Conservation (phyloP, 1,140 invertebrate species). For the Drosophila virilis region DNA sequence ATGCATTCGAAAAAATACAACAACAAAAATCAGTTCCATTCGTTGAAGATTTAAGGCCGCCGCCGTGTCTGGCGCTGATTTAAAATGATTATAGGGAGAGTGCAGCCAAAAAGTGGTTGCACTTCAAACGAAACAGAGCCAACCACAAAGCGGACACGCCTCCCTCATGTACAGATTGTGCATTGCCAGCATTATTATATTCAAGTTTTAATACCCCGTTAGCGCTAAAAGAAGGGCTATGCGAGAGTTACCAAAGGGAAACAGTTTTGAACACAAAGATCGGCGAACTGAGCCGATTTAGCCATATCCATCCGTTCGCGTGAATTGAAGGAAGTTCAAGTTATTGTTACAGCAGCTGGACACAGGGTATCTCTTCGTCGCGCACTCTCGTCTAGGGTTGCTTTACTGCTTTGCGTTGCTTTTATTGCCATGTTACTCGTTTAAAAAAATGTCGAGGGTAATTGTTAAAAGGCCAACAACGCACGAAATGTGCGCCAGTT, state of each 20-base stretch:
- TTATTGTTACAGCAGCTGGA: too few species aligned
- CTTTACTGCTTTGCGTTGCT: neutral
- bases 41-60: constrained; percentile 25
- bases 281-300: too few species aligned
- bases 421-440: constrained; percentile 5
- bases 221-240: too few species aligned
- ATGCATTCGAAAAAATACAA: constrained; percentile 24
- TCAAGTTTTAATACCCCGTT: neutral
- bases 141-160: constrained; percentile 36
- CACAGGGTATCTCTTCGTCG: neutral
- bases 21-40: neutral
- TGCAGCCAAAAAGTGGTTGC: constrained; percentile 19
- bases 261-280: too few species aligned
- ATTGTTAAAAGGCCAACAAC: constrained; percentile 25
- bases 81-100: constrained; percentile 55
- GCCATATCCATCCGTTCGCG: too few species aligned
- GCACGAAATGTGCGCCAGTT: constrained; percentile 19
- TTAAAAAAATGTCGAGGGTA: constrained; percentile 34
- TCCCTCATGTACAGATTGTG: constrained; percentile 15
- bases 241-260: too few species aligned
- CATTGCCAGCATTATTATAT: constrained; percentile 24
- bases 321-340: too few species aligned
- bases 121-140: constrained; percentile 28
- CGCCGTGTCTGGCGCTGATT: constrained; percentile 56
- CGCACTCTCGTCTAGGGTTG: neutral